A percentile compares a stretch with the other conserved stretches of the same genome.
Conservation (phyloP, 2,888 invertebrate genomes). For the Drosophila rubida region DNA sequence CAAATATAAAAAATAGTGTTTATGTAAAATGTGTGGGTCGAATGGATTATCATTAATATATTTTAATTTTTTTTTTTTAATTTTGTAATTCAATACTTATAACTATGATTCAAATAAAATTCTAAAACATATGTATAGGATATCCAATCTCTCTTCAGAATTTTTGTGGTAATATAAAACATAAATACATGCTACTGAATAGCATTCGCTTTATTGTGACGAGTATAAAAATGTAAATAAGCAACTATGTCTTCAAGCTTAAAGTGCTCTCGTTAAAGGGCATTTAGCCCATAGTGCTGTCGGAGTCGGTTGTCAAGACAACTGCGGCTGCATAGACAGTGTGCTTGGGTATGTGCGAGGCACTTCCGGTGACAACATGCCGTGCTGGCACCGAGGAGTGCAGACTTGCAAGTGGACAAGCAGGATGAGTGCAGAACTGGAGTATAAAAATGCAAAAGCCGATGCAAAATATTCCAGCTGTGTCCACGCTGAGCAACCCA, state of each 20-base stretch:
- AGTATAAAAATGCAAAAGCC: constrained; percentile 43
- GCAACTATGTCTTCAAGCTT: background rate
- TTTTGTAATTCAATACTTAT: no score
- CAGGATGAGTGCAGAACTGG: constrained; percentile 61
- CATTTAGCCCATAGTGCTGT: background rate
- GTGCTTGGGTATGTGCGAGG: constrained; percentile 44
- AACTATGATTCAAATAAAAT: no score
- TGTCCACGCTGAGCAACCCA: background rate
- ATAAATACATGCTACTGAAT: no score
- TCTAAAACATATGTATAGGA: no score
- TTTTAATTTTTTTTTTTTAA: no score
- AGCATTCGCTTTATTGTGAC: no score
- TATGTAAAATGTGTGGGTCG: no score
- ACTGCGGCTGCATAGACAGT: constrained; percentile 46
- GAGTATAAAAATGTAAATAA: no score
- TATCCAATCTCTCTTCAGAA: no score
- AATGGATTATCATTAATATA: no score
- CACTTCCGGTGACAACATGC: constrained; percentile 80
- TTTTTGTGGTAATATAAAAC: no score
- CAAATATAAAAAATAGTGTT: no score
- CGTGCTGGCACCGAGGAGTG: constrained; percentile 65
- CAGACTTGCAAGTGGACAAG: constrained; percentile 64
- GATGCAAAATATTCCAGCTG: constrained; percentile 38
- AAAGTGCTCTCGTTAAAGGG: background rate
- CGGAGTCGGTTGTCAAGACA: constrained; percentile 67